These are phyloP conservation scores for Oscheius sp. DNA, from an alignment of 2,888 invertebrate genomes.

Conservation along the genomic window DNA sequence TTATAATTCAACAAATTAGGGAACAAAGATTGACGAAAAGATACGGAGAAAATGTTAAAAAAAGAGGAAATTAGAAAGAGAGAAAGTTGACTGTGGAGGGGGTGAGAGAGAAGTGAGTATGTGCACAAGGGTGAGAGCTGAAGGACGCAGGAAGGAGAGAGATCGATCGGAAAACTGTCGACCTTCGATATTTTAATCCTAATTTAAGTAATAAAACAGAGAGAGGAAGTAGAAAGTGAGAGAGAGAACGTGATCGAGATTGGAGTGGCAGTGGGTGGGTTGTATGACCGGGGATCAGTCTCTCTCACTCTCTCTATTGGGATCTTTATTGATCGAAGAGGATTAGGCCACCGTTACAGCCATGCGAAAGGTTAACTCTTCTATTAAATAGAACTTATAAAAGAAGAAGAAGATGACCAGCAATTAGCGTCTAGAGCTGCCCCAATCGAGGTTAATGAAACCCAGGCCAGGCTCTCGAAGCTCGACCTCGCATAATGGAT, in stretches of 20 bases:
- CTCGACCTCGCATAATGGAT: conserved; percentile 31
- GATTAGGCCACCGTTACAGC: conserved; percentile 8
- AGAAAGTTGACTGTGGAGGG: conserved; percentile 14
- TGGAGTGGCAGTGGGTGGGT: background rate
- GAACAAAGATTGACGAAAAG: no score
- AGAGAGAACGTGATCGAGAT: conserved; percentile 9
- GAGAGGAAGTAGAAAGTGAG: conserved; percentile 4
- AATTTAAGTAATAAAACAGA: background rate
- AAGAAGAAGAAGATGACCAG: conserved; percentile 2
- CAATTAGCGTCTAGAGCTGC: conserved; percentile 30
- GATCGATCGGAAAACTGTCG: conserved; percentile 31
- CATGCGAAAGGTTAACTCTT: no score
- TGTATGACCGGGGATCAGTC: background rate
- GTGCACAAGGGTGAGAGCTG: conserved; percentile 32
- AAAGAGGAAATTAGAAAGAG: background rate
- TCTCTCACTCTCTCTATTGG: no score
- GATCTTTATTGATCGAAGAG: conserved; percentile 2
- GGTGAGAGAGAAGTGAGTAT: conserved; percentile 31
- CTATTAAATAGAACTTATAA: no score
- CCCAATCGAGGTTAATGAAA: conserved; percentile 36
- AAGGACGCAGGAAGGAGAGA: conserved; percentile 24
- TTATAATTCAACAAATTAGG: no score
- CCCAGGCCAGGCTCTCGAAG: conserved; percentile 6
- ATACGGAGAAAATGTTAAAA: conserved; percentile 19
- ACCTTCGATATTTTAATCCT: background rate